Evolutionary conservation across 2,888 invertebrate species (phyloP), one percentile per base, ranked within the genome.

Genomic region (Drosophila kokeensis): DNA sequence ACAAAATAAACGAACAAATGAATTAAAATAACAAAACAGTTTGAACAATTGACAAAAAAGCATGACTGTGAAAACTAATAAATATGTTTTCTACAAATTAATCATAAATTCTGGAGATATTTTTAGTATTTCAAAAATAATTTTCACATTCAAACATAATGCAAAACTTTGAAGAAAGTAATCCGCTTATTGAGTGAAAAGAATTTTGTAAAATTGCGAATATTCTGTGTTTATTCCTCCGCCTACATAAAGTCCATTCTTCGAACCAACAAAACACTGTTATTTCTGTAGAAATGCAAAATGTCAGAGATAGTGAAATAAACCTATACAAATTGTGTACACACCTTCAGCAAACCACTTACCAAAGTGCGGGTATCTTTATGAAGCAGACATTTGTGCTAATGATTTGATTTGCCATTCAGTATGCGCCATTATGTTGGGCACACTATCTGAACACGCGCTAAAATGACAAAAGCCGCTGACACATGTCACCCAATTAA

Each of bases 401-500:
- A 72, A 72, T 64, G 65, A 77, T 77, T 62, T 59, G 63, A 64
- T 75, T 59, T 76, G 49, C n/a, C 30, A 49, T 57, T 58, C 73
- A 66, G 32, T 61, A 45, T 48, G 34, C 11, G 29, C 24, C n/a
- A 13, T 34, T 68, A 40, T 54, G 42, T 11, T 13, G 38, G 49
- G 52, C 29, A 24, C 57, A 58, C 45, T 55, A 55, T 49, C 36
- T 50, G 42, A 42, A 71, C 73, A 64, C 54, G 65, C 68, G 73
- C 58, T 63, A 65, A 78, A 78, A 69, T 82, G 83, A 79, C 82
- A 81, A 78, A 82, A 73, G 63, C 79, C 79, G 84, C 75, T 74
- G 86, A 86, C 89, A 87, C 79, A 80, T 89, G 86, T 79, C 82
- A 83, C 77, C 82, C 86, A 89, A 90, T 91, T 90, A 91, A 87